phyloP scores from a whole-genome alignment of 2,113 vertebrate species.

The Stegastes partitus region DNA sequence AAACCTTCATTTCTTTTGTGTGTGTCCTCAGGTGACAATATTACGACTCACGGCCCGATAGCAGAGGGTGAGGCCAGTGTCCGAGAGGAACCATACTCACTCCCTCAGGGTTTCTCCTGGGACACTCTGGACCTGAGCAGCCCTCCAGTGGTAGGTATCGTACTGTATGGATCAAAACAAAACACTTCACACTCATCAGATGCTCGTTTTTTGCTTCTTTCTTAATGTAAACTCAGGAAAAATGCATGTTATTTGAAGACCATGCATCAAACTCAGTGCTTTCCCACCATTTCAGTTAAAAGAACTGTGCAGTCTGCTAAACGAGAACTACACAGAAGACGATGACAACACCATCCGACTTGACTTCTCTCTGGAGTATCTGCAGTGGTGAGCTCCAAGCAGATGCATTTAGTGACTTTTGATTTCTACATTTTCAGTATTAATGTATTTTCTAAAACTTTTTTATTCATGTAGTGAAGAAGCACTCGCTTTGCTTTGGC shows the following conservation, averaged over 20 bases:
- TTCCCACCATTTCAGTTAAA: conserved; percentile 84
- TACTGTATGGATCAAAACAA: background rate
- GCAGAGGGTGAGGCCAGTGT: conserved; percentile 86
- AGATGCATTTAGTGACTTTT: background rate
- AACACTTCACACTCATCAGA: background rate
- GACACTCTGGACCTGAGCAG: conserved; percentile 91
- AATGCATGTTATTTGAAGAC: background rate
- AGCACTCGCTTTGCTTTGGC: background rate
- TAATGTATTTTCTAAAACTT: background rate
- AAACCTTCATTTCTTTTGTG: background rate
- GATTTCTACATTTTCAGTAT: conserved; percentile 4
- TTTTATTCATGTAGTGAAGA: background rate
- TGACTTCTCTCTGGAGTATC: conserved; percentile 92
- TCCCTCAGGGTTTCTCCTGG: conserved; percentile 95
- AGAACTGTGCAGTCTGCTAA: conserved; percentile 92
- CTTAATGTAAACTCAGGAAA: background rate
- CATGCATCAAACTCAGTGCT: background rate
- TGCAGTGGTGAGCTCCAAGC: conserved; percentile 89
- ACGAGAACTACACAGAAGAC: conserved; percentile 94
- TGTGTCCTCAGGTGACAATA: conserved; percentile 85
- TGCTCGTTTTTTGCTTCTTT: background rate
- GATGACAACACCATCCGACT: conserved; percentile 96
- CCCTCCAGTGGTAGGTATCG: conserved; percentile 87
- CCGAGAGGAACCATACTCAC: conserved; percentile 91
- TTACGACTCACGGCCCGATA: conserved; percentile 89